Percentiles rank a stretch among this genome's conserved stretches.
These are phyloP conservation scores for Gryllus longicercus DNA, from an alignment of 2,888 invertebrate genomes.

Conservation along the genomic window DNA sequence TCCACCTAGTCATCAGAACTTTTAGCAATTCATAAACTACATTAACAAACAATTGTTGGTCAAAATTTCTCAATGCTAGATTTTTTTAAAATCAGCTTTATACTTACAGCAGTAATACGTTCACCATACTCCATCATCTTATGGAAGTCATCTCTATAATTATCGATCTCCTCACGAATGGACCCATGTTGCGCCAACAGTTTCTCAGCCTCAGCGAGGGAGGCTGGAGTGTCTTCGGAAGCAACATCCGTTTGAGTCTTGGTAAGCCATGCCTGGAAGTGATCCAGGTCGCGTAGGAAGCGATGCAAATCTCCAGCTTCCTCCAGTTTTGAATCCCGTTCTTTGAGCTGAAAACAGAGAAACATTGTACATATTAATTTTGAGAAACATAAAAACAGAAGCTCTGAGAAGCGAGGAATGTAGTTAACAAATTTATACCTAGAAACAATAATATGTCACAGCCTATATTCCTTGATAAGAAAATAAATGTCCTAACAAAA, in stretches of 20 bases:
- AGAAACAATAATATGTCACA: no score
- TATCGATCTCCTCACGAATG: conserved; percentile 98
- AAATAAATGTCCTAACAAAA: no score
- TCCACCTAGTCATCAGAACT: no score
- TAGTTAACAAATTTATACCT: no score
- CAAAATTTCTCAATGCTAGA: no score
- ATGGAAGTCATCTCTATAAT: conserved; percentile 95
- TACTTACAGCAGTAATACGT: conserved; percentile 74
- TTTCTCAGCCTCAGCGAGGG: conserved; percentile 94
- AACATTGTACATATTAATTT: no score
- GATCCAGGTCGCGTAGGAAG: conserved; percentile 96
- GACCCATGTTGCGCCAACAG: conserved; percentile 95
- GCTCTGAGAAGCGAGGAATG: no score
- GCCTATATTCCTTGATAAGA: no score
- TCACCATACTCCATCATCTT: conserved; percentile 99
- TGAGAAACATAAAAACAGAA: no score
- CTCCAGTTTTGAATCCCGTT: conserved; percentile 95
- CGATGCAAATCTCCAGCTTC: conserved; percentile 98
- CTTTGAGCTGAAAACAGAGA: conserved; percentile 68
- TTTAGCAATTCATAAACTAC: not conserved
- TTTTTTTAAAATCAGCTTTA: not conserved
- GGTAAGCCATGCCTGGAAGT: conserved; percentile 99
- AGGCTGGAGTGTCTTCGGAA: conserved; percentile 91
- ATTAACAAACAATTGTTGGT: not conserved
- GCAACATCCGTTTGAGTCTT: conserved; percentile 99